Evolutionary conservation across 37 sponge, comb jelly and placozoan genomes (phyloP), one percentile per base, ranked within the genome.

Genomic region (Beroe forskalii): DNA sequence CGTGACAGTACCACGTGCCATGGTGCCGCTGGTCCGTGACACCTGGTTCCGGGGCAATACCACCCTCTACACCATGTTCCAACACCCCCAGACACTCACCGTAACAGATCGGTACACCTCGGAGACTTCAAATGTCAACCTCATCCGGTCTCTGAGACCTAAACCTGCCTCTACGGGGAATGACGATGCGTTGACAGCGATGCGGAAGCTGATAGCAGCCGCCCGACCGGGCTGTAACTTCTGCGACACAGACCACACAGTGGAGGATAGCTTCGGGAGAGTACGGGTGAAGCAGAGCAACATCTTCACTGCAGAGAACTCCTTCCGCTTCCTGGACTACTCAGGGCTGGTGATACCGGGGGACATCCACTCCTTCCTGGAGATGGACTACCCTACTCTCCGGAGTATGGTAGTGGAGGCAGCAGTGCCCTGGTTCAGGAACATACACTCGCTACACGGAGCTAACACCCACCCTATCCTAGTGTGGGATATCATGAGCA

Each of bases 261-360:
- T 69, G 8, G 72, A 69, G 39, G 72, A 69, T 35, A 36, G 37
- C 12, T 69, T 69, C 38, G 72, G 72, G 4, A 32, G 72, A 6
- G 38, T 69, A 3, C 14, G 32, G 1, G 27, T 27, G 72, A 32
- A 32, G 39, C 27, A 36, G 14, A 14, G 33, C 32, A 27, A 69
- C 72, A 69, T 69, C 38, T 69, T 69, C 72, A 69, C 72, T 27
- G 72, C 72, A 4, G 72, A 69, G 38, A 69, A 69, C 39, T 27
- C 72, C 3, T 69, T 69, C 38, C 27, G 72, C 1, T 69, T 69
- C 38, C 32, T 33, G 19, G 72, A 69, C 38, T 69, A 69, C 72
- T 32, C 72, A 33, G 72, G 72, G 0, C 27, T 69, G 39, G 72
- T 69, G 3, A 69, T 69, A 12, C 72, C 72, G 32, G 72, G 33